phyloP scores from a whole-genome alignment of 2,113 vertebrate genomes.

The Embiotoca jacksoni region DNA sequence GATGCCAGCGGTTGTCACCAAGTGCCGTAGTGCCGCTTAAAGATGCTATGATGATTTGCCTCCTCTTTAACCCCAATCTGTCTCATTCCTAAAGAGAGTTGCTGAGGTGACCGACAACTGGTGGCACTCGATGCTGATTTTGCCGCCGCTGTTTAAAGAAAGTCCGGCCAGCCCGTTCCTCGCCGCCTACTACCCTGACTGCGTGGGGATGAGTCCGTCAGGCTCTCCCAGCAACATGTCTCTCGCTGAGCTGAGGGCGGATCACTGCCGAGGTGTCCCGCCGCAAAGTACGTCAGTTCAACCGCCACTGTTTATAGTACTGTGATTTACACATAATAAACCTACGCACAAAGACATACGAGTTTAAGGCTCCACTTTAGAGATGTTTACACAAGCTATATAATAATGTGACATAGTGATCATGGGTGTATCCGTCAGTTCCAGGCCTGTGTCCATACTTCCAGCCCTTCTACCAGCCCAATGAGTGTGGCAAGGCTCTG shows the following conservation, averaged over 20 bases:
- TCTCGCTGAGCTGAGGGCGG: slow-evolving; percentile 85
- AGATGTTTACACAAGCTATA: not conserved
- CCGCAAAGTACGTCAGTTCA: slow-evolving; percentile 77
- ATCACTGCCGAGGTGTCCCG: slow-evolving; percentile 84
- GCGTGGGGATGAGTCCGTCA: slow-evolving; percentile 99
- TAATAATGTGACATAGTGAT: not conserved
- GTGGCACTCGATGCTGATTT: slow-evolving; percentile 98
- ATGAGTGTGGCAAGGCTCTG: slow-evolving; percentile 97
- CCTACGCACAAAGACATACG: too few relatives aligned
- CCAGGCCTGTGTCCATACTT: slow-evolving; percentile 94
- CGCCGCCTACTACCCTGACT: slow-evolving; percentile 96
- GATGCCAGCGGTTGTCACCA: too few relatives aligned
- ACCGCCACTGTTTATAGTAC: not conserved
- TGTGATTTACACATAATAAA: too few relatives aligned
- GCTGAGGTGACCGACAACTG: slow-evolving; percentile 93
- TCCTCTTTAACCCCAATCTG: not conserved
- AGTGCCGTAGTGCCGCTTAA: not conserved
- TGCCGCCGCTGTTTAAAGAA: slow-evolving; percentile 96
- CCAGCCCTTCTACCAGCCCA: slow-evolving; percentile 98
- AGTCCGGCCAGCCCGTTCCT: slow-evolving; percentile 95
- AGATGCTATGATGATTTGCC: not conserved
- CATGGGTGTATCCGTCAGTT: slow-evolving; percentile 75
- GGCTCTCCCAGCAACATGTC: slow-evolving; percentile 86
- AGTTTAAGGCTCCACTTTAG: not conserved
- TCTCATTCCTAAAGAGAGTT: slow-evolving; percentile 88